Percentiles rank a stretch among this genome's conserved stretches.
These are phyloP conservation scores for Chloroceryle aenea DNA, from an alignment of 2,113 vertebrate genomes.

Conservation along the genomic window DNA sequence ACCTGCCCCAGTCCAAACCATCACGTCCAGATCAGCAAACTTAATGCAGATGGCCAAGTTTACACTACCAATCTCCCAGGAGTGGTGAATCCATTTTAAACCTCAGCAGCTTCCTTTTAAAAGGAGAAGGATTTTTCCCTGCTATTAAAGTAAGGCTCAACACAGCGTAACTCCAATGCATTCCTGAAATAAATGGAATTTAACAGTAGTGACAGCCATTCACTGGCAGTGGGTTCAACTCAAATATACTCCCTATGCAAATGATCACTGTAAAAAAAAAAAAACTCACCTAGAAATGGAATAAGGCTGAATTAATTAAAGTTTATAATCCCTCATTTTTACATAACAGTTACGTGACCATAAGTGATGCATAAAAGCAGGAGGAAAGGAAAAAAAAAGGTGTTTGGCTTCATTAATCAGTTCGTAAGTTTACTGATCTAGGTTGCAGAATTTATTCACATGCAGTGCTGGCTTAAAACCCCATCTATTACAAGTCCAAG, in stretches of 20 bases:
- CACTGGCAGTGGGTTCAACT: neutral
- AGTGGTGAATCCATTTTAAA: neutral
- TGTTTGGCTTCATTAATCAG: slow-evolving; percentile 39
- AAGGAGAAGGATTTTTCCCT: neutral
- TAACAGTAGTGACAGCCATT: neutral
- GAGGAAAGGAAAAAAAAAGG: neutral
- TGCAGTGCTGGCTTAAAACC: neutral
- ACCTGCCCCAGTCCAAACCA: neutral
- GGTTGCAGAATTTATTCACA: neutral
- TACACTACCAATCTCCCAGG: neutral
- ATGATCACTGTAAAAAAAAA: neutral
- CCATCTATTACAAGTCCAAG: neutral
- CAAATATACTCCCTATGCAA: neutral
- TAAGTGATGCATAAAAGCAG: slow-evolving; percentile 8
- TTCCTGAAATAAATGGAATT: neutral
- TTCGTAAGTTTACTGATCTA: slow-evolving; percentile 12
- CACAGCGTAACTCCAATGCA: neutral
- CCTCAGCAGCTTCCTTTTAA: neutral
- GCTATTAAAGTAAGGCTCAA: neutral
- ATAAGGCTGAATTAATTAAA: slow-evolving; percentile 57
- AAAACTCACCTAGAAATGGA: slow-evolving; percentile 15
- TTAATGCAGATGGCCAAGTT: neutral
- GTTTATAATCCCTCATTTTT: slow-evolving; percentile 58
- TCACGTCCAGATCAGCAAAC: neutral
- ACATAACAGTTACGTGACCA: slow-evolving; percentile 34